Base-by-base conservation (phyloP, 92 coral and sea anemone species). In the Epizoanthus illoricatus region DNA sequence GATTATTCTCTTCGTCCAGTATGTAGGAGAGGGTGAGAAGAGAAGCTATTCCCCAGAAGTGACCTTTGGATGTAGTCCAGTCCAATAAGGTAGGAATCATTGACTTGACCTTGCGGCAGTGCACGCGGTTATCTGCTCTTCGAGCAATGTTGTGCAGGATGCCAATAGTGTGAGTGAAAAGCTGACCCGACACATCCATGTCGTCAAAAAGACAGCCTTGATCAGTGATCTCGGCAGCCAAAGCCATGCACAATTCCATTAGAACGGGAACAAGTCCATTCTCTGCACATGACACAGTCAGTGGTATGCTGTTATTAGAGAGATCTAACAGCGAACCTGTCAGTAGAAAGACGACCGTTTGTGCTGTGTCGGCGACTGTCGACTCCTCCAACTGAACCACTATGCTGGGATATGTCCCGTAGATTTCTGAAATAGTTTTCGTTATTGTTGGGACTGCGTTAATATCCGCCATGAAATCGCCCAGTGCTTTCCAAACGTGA, bases 91-190 rank as follows among this genome's bases (percentile, higher is more conserved):
- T 7, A 75, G 24, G 16, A 58, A 33, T 16, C 54, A 4, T 67
- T 28, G 33, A 28, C 33, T 28, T 28, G 33, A 28, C 33, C 33
- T 28, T 28, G 33, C 33, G 33, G 33, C 81, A 75, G 8, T 39
- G 55, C 56, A 15, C 62, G 19, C 81, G 80, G 16, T 75, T 75
- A 16, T 75, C 80, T 2, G 66, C 80, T 33, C 80, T 75, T 39
- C 80, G 67, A 36, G 80, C 80, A 36, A 75, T 75, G 68, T 75
- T 75, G 19, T 75, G 66, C 17, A 75, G 55, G 41, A 68, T 58
- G 33, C 80, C 80, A 16, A 75, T 66, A 28, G 80, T 75, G 36
- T 75, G 80, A 8, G 80, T 75, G 19, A 75, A 75, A 20, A 75
- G 80, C 69, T 75, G 58, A 18, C 80, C 80, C 16, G 66, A 20